phyloP scores from a whole-genome alignment of 2,113 vertebrate genomes.

The Melospiza georgiana region DNA sequence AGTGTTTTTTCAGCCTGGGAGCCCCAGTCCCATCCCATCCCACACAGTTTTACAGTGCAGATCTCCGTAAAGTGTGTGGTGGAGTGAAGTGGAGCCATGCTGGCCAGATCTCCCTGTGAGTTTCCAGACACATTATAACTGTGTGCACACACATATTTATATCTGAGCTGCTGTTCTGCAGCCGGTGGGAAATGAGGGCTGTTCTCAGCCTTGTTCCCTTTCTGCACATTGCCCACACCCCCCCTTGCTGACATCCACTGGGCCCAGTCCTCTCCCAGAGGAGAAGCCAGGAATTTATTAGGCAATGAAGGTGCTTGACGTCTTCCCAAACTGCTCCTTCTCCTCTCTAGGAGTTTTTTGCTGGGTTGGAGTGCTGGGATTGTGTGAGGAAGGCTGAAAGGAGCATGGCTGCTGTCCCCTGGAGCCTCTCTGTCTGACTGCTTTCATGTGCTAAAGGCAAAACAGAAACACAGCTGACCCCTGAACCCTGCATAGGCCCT shows the following conservation, averaged over 20 bases:
- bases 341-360: not conserved
- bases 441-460: constrained; percentile 19
- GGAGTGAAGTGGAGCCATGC: not conserved
- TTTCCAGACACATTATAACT: not conserved
- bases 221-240: not conserved
- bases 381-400: not conserved
- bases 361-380: not conserved
- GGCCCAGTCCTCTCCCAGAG: not conserved
- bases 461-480: not conserved
- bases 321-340: not conserved
- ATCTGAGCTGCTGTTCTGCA: not conserved
- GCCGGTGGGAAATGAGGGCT: constrained; percentile 12
- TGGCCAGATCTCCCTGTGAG: not conserved
- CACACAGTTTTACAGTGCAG: not conserved
- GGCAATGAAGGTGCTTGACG: not conserved
- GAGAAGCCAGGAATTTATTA: not conserved
- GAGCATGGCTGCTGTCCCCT: not conserved
- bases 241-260: not conserved
- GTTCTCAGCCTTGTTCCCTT: constrained; percentile 3
- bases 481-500: not conserved
- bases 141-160: not conserved
- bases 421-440: not conserved
- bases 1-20: not conserved
- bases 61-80: not conserved
- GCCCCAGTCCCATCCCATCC: not conserved